phyloP scores from a whole-genome alignment of 1,140 invertebrate species.

The Trichogramma pretiosum region DNA sequence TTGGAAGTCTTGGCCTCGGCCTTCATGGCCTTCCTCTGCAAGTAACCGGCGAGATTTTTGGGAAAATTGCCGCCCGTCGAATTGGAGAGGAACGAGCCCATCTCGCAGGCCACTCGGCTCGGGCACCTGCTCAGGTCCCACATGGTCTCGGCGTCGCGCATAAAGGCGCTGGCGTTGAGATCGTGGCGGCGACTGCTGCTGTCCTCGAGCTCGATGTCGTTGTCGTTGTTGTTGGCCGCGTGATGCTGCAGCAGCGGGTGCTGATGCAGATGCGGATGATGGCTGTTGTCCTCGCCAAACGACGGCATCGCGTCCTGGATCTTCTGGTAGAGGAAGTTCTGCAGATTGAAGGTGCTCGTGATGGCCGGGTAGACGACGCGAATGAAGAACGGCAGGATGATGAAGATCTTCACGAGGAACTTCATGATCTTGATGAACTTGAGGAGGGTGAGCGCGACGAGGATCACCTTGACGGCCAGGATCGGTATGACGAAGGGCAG shows the following conservation, averaged over 20 bases:
- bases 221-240: constrained; percentile 1
- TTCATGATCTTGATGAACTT: constrained; percentile 28
- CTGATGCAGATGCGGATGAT: not conserved
- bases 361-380: constrained; percentile 23
- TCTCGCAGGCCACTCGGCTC: constrained; percentile 27
- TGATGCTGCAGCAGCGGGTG: too few species aligned
- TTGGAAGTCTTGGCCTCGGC: not conserved
- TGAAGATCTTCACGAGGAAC: constrained; percentile 25
- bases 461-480: constrained; percentile 21
- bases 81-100: constrained; percentile 19
- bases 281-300: too few species aligned
- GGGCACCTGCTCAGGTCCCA: constrained; percentile 20
- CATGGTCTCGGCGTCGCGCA: not conserved
- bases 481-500: constrained; percentile 25
- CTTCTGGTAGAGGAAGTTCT: constrained; percentile 8
- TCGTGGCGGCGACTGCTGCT: not conserved
- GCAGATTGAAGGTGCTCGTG: constrained; percentile 7
- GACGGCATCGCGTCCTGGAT: constrained; percentile 15
- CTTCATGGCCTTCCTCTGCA: not conserved
- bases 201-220: constrained; percentile 3
- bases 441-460: constrained; percentile 27
- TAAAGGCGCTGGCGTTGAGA: not conserved
- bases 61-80: not conserved
- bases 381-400: constrained; percentile 27
- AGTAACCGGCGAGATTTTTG: not conserved